Evolutionary conservation across 2,888 invertebrate genomes (phyloP), one percentile per base, ranked within the genome.

Genomic region (Galerucella calmariensis): DNA sequence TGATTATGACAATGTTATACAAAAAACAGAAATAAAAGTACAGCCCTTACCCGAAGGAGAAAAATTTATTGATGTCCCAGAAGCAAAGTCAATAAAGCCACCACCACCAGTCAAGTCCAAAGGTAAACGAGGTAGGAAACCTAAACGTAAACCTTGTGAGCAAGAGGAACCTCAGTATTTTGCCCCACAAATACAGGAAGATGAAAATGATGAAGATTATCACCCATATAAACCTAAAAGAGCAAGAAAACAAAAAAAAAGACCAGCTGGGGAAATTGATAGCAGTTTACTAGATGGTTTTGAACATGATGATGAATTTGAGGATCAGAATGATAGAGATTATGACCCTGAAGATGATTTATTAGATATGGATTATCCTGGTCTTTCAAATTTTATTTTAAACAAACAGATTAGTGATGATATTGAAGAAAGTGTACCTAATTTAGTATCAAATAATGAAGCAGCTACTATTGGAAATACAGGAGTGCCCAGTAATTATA

Each of bases 1-100:
- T 67, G 84, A 84, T 76, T 84, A 84, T 79, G 84, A 84, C 69
- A 83, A 81, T 79, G 68, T 83, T 24, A 83, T 84, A 67, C 80
- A 82, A 59, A 83, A 82, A 76, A 80, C 81, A 6, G 82, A 84
- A 76, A 84, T 84, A 58, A 80, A 82, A 76, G 74, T 81, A 24
- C 79, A 81, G 48, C 75, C 77, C 24, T 41, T 74, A 59, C n/a
- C 51, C 24, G 74, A 72, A 59, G 58, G 62, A 67, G 70, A 73
- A 56, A 66, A 27, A 53, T 4, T 9, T 20, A 9, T 41, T 14
- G 35, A 41, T 41, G 35, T 41, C 9, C 35, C 62, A 58, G 65
- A 44, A 63, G 5, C n/a, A 44, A 41, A 65, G 53, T 58, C 73
- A 20, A 63, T 20, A 73, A 72, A 63, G 24, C 63, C 9, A 63